phyloP scores from a whole-genome alignment of 30 jellyfish, hydroid and myxozoan genomes.

The Aurelia sp. region DNA sequence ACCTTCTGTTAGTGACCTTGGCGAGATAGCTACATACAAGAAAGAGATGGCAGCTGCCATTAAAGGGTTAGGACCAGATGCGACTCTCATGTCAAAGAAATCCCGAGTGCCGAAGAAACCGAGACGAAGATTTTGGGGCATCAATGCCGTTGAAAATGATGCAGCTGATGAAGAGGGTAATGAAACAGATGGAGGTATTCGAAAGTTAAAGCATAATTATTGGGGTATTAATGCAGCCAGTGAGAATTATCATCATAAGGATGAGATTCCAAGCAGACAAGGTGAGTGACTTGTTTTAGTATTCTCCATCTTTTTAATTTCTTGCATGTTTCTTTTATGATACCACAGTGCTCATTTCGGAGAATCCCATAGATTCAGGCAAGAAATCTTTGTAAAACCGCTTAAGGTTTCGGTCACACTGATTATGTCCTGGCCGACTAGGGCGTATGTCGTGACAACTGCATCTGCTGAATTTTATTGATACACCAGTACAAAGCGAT shows the following conservation, averaged over 20 bases:
- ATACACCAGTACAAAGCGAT: no score
- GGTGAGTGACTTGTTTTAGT: not conserved
- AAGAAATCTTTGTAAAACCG: no score
- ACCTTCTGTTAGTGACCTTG: slow-evolving; percentile 54
- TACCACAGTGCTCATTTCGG: no score
- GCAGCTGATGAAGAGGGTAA: not conserved
- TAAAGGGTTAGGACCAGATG: slow-evolving; percentile 58
- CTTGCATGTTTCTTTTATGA: no score
- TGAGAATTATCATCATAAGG: slow-evolving; percentile 4
- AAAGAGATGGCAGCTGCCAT: slow-evolving; percentile 66
- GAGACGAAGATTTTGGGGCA: slow-evolving; percentile 48
- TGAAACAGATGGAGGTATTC: not conserved
- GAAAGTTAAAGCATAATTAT: not conserved
- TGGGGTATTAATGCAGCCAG: slow-evolving; percentile 34
- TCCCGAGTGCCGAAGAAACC: slow-evolving; percentile 66
- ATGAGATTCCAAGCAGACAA: slow-evolving; percentile 40
- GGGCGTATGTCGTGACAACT: no score
- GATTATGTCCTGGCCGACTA: no score
- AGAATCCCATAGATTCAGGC: no score
- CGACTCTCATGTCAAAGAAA: slow-evolving; percentile 44
- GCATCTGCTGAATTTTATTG: no score
- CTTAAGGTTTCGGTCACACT: no score
- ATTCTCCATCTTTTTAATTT: not conserved
- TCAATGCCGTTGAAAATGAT: slow-evolving; percentile 26
- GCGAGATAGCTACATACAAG: slow-evolving; percentile 58